These are phyloP conservation scores for Sturnira hondurensis DNA, from an alignment of 2,113 vertebrate genomes.

Conservation along the genomic window DNA sequence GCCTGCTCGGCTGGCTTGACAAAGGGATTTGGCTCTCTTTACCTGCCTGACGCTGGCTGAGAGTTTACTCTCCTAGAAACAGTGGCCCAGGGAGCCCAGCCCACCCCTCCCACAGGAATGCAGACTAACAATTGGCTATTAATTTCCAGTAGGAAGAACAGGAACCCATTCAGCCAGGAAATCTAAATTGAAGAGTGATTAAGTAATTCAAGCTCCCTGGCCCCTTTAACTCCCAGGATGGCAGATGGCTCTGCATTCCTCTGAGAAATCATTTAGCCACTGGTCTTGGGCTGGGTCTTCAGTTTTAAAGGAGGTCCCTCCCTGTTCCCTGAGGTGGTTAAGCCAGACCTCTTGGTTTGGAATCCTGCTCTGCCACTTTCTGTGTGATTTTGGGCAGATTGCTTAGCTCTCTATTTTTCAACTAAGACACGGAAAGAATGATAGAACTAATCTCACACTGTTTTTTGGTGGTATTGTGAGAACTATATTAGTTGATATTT, in stretches of 20 bases:
- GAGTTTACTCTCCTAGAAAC: background rate
- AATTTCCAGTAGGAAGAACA: background rate
- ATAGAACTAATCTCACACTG: too few relatives aligned
- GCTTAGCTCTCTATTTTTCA: background rate
- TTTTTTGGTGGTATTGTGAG: background rate
- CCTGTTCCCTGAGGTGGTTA: background rate
- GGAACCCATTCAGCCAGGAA: slow-evolving; percentile 41
- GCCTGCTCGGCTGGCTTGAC: background rate
- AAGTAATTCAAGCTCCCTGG: background rate
- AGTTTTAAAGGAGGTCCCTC: background rate
- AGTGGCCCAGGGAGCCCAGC: background rate
- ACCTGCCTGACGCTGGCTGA: background rate
- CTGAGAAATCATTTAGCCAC: background rate
- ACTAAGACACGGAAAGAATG: background rate
- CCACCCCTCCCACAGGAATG: background rate
- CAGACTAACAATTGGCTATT: background rate
- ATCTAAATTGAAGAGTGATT: slow-evolving; percentile 30
- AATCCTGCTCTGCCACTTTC: background rate
- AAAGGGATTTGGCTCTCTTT: background rate
- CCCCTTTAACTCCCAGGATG: background rate
- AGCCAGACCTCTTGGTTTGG: background rate
- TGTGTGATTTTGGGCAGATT: background rate
- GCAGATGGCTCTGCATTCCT: background rate
- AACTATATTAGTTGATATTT: background rate
- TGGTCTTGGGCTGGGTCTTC: background rate